Percentiles rank a stretch among this genome's conserved stretches.
Conservation (phyloP, 2,113 vertebrate species). For the Anarhynchus alexandrinus region DNA sequence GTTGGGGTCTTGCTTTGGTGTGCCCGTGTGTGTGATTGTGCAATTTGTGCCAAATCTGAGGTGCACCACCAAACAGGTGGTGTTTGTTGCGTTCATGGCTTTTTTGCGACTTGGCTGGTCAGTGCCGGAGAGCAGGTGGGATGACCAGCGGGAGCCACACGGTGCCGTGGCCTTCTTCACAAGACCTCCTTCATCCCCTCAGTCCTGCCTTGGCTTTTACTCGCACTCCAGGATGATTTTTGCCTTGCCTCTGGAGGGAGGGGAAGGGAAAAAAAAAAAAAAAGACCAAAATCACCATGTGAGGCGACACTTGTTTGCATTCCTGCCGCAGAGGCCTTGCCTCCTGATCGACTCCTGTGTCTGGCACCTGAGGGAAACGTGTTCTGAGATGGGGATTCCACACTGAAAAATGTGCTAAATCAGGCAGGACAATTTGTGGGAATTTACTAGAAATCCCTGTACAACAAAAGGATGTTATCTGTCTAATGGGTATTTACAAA, state of each 20-base stretch:
- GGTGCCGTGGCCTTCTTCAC: not conserved
- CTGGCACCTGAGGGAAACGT: not conserved
- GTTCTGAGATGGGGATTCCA: not conserved
- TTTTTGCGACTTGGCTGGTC: rapidly evolving
- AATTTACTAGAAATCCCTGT: not conserved
- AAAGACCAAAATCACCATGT: rapidly evolving
- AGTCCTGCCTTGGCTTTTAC: not conserved
- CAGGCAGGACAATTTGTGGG: not conserved
- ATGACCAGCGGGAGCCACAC: rapidly evolving
- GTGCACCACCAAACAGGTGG: rapidly evolving
- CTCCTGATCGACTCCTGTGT: not conserved
- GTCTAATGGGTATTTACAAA: not conserved
- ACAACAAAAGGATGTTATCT: not conserved
- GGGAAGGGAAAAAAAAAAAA: not conserved
- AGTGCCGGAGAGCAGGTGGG: not conserved
- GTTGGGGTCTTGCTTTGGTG: not conserved
- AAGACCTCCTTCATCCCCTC: not conserved
- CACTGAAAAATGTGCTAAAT: not conserved
- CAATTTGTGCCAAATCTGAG: not conserved
- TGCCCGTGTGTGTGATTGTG: not conserved
- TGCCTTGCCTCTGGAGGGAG: not conserved
- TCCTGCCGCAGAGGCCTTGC: not conserved
- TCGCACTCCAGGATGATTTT: not conserved
- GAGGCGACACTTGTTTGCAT: rapidly evolving
- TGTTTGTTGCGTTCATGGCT: rapidly evolving